These are phyloP conservation scores for Lingula anatina DNA, from an alignment of 2,888 invertebrate genomes.

Conservation along the genomic window DNA sequence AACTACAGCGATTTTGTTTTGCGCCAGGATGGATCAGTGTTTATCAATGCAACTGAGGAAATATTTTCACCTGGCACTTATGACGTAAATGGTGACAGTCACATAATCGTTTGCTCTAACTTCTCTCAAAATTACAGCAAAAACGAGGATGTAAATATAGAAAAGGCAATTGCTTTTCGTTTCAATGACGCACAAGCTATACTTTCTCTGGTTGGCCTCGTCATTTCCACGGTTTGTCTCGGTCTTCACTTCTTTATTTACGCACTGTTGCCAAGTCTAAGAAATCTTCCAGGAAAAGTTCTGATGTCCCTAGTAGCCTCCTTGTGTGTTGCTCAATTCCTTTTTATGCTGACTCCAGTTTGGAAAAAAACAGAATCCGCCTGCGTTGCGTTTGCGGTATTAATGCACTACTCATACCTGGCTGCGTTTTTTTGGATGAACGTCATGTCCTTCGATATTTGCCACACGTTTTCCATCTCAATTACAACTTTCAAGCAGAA, in stretches of 20 bases:
- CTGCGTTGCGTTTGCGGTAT: constrained; percentile 1
- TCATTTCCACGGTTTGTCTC: background rate
- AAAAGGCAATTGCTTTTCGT: too few species aligned
- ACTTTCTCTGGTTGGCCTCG: background rate
- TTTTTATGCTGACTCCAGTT: background rate
- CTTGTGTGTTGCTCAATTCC: constrained; percentile 1
- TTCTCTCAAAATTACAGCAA: too few species aligned
- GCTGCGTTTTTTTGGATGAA: constrained; percentile 8
- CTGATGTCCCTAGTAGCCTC: background rate
- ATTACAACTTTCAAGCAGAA: background rate
- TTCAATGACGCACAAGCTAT: background rate
- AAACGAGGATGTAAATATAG: too few species aligned
- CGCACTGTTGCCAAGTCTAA: background rate
- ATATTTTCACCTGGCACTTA: too few species aligned
- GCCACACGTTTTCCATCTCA: constrained; percentile 1
- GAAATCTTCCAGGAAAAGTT: constrained; percentile 3
- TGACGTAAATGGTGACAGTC: background rate
- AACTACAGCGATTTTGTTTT: too few species aligned
- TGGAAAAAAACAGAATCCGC: background rate
- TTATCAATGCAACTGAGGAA: too few species aligned
- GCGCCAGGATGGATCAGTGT: too few species aligned
- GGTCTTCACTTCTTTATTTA: background rate
- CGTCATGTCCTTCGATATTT: constrained; percentile 5
- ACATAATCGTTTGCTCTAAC: background rate
- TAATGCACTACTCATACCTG: constrained; percentile 5